Conservation (phyloP, 2,888 invertebrate genomes). For the Arctia plantaginis region DNA sequence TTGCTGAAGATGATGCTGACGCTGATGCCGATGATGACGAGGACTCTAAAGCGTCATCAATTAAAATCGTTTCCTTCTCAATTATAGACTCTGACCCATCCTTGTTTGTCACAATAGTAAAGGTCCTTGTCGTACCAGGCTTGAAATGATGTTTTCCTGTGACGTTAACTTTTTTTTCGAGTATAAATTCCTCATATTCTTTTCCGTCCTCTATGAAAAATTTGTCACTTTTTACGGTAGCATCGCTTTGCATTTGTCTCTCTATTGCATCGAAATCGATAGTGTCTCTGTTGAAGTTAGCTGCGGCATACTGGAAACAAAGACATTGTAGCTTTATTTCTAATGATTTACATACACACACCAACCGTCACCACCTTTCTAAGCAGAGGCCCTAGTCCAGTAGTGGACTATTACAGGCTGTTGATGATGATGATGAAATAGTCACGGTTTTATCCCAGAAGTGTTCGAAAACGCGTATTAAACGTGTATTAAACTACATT, state of each 20-base stretch:
- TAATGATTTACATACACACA: too few relatives aligned
- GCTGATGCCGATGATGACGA: not conserved
- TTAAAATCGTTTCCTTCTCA: constrained; percentile 60
- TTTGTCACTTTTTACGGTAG: constrained; percentile 17
- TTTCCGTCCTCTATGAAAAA: constrained; percentile 48
- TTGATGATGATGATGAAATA: too few relatives aligned
- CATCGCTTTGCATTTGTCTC: not conserved
- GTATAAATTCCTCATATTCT: constrained; percentile 41
- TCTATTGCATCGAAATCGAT: not conserved
- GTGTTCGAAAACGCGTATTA: too few relatives aligned
- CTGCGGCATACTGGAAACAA: constrained; percentile 41
- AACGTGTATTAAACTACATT: too few relatives aligned
- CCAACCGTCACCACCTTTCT: too few relatives aligned
- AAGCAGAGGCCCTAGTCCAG: too few relatives aligned
- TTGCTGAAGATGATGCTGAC: not conserved
- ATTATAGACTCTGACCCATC: constrained; percentile 60
- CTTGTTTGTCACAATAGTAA: constrained; percentile 59
- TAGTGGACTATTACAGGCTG: too few relatives aligned
- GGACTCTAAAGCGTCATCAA: not conserved
- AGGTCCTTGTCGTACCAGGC: constrained; percentile 41
- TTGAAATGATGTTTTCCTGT: not conserved
- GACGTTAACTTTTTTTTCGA: not conserved
- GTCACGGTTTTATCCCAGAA: not conserved
- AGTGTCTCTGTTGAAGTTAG: constrained; percentile 32
- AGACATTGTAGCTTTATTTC: not conserved